These are phyloP conservation scores for Julus scanicus DNA, from an alignment of 2,888 invertebrate species.

Conservation along the genomic window DNA sequence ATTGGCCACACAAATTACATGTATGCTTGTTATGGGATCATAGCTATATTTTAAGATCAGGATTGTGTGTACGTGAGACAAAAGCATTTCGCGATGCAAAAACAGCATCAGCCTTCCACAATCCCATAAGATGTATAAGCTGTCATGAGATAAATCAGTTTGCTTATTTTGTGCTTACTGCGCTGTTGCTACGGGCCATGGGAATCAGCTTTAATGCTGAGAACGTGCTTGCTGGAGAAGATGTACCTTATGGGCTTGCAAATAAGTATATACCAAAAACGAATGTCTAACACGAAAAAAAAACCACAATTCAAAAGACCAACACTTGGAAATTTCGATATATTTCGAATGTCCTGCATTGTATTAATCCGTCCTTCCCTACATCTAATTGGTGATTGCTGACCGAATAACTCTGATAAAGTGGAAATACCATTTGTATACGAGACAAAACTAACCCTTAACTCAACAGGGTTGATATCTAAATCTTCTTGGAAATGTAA, in stretches of 20 bases:
- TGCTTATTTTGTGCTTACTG: constrained; percentile 42
- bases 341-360: constrained; percentile 10
- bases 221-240: constrained; percentile 16
- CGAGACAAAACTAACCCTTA: background rate
- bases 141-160: constrained; percentile 36
- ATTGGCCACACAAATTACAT: background rate
- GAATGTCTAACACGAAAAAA: background rate
- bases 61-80: constrained; percentile 6
- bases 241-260: constrained; percentile 31
- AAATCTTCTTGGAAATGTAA: background rate
- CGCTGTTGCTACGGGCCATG: constrained; percentile 16
- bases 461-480: background rate
- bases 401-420: background rate
- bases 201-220: constrained; percentile 42
- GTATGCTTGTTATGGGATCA: background rate
- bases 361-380: background rate
- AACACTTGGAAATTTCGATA: background rate
- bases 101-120: background rate
- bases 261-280: background rate
- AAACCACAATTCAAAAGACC: background rate
- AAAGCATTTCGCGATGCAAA: constrained; percentile 5
- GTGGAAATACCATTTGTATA: background rate
- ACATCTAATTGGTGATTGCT: constrained; percentile 22
- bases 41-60: background rate
- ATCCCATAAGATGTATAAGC: constrained; percentile 42